Evolutionary conservation across 2,797 vertebrate species (phyloP).

Genomic region (Manis crassicaudata): DNA sequence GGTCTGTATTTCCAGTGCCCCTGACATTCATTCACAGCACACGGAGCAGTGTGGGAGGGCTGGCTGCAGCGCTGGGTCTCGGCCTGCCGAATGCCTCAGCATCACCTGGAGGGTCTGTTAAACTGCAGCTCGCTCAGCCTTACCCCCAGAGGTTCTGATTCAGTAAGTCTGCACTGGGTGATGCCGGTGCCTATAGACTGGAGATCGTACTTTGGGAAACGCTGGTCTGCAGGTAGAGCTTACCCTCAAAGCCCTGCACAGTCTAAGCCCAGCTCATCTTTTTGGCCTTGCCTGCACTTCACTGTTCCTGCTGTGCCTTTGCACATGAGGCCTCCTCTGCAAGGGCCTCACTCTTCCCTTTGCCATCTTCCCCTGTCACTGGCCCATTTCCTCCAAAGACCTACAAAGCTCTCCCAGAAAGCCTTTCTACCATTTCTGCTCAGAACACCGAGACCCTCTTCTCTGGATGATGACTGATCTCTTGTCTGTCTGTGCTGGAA

Average conservation of each 20-base stretch:
- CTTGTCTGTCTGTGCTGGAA: not conserved
- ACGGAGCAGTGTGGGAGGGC: fast-evolving
- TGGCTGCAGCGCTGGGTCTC: not conserved
- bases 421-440: not conserved
- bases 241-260: not conserved
- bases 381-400: not conserved
- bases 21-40: not conserved
- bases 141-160: not conserved
- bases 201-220: not conserved
- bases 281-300: not conserved
- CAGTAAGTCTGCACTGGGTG: not conserved
- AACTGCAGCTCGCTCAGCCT: not conserved
- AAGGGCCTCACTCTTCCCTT: not conserved
- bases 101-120: not conserved
- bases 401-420: not conserved
- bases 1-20: not conserved
- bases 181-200: not conserved
- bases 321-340: not conserved
- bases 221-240: not conserved
- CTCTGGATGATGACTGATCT: not conserved
- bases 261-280: not conserved
- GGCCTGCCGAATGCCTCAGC: no score
- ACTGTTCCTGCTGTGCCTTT: not conserved
- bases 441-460: not conserved
- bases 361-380: not conserved